Evolutionary conservation across 2,888 invertebrate genomes (phyloP).

Genomic region (Pilophorus perplexus): DNA sequence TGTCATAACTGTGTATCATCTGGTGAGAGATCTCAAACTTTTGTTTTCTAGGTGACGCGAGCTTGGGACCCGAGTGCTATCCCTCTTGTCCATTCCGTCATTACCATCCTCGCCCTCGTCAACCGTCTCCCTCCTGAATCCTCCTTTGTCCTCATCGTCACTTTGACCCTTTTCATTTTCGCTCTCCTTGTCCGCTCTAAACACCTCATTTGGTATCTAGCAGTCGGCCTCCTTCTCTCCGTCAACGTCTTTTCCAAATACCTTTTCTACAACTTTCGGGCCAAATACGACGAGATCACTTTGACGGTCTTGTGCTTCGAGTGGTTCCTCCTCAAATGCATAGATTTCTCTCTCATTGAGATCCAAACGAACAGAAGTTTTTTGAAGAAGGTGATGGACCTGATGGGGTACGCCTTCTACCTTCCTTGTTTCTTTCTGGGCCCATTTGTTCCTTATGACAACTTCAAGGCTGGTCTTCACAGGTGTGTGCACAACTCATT

Average conservation of each 20-base stretch:
- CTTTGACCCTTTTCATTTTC: constrained; percentile 35
- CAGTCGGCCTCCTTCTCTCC: constrained; percentile 13
- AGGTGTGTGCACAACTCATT: too few relatives aligned
- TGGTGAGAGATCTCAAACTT: constrained; percentile 42
- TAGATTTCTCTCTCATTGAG: constrained; percentile 69
- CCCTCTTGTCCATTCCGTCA: constrained; percentile 25
- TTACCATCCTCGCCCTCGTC: constrained; percentile 13
- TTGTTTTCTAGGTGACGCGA: too few relatives aligned
- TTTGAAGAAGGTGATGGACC: constrained; percentile 52
- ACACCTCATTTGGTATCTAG: constrained; percentile 35
- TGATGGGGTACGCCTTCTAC: constrained; percentile 75
- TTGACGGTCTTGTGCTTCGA: constrained; percentile 50
- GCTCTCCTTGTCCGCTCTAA: constrained; percentile 36
- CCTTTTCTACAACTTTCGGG: neutral
- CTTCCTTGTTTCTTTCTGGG: constrained; percentile 80
- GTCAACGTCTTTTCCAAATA: constrained; percentile 22
- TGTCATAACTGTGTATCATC: constrained; percentile 48
- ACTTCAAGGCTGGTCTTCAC: constrained; percentile 57
- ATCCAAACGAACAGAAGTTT: constrained; percentile 49
- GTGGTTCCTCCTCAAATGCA: constrained; percentile 73
- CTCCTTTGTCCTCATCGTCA: constrained; percentile 13
- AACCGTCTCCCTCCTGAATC: constrained; percentile 19
- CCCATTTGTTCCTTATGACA: constrained; percentile 75
- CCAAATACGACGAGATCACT: constrained; percentile 10
- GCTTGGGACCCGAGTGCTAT: constrained; percentile 17